Percentiles rank a stretch among this genome's conserved stretches.
phyloP scores from a whole-genome alignment of 2,797 vertebrate genomes.

The Hemitrygon akajei region DNA sequence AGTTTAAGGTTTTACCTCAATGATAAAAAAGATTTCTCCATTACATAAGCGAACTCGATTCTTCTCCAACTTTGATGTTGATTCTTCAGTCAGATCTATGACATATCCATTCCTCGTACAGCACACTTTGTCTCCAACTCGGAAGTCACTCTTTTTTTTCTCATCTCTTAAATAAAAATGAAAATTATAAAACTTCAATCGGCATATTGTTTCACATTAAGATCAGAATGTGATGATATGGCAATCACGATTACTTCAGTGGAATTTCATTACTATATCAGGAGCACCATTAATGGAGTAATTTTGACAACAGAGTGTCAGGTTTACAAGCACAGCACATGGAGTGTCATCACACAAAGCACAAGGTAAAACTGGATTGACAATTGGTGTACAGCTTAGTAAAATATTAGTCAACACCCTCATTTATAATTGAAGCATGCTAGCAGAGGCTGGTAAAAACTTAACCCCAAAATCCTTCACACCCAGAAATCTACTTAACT shows the following conservation, averaged over 20 bases:
- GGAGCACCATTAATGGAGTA: not conserved
- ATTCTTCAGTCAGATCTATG: constrained; percentile 47
- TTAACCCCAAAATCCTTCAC: not conserved
- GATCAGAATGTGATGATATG: not conserved
- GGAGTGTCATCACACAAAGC: not conserved
- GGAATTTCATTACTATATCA: not conserved
- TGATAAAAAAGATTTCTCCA: constrained; percentile 74
- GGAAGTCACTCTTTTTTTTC: constrained; percentile 53
- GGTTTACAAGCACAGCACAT: not conserved
- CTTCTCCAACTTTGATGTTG: not conserved
- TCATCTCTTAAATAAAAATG: constrained; percentile 50
- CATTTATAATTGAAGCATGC: not conserved
- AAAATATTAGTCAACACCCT: not conserved
- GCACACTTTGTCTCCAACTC: constrained; percentile 65
- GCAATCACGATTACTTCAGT: not conserved
- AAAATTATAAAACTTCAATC: not conserved
- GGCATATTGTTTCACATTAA: not conserved
- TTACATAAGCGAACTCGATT: constrained; percentile 60
- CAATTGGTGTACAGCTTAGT: not conserved
- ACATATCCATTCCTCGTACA: constrained; percentile 65
- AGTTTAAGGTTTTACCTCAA: constrained; percentile 44
- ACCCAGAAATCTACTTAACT: too few relatives aligned
- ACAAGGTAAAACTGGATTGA: not conserved
- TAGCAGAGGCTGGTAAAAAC: not conserved
- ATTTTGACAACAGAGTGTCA: not conserved